A percentile compares a stretch with the other conserved stretches of the same genome.
Evolutionary conservation across 2,797 vertebrate species (phyloP).

Genomic region (Agapornis canus): DNA sequence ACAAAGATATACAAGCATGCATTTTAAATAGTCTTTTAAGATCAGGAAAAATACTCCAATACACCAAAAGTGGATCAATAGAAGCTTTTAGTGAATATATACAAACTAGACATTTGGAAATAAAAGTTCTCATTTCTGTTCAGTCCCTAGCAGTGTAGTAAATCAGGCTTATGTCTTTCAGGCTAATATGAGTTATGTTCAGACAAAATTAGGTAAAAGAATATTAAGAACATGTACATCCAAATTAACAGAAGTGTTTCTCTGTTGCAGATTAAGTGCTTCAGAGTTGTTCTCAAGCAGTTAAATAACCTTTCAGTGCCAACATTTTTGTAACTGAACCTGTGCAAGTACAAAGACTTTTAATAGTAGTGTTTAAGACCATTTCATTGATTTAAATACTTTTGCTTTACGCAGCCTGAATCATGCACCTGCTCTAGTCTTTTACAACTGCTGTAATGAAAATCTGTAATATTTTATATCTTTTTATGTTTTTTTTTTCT

Average conservation of each 20-base stretch:
- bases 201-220: background rate
- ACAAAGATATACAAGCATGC: background rate
- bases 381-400: background rate
- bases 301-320: background rate
- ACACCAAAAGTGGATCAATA: background rate
- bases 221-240: background rate
- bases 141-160: background rate
- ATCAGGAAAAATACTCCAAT: background rate
- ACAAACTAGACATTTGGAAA: background rate
- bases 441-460: background rate
- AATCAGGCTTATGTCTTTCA: background rate
- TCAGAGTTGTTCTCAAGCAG: background rate
- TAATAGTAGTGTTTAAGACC: background rate
- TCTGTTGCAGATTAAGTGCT: background rate
- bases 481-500: background rate
- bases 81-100: background rate
- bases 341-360: background rate
- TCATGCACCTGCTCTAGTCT: background rate
- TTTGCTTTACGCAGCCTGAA: background rate
- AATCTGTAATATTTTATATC: background rate
- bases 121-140: background rate
- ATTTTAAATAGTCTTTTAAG: background rate
- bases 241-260: background rate
- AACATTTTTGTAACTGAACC: slow-evolving; percentile 6
- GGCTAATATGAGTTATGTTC: background rate